Base-by-base conservation (phyloP, 2,113 vertebrate species). In the Eidolon helvum region DNA sequence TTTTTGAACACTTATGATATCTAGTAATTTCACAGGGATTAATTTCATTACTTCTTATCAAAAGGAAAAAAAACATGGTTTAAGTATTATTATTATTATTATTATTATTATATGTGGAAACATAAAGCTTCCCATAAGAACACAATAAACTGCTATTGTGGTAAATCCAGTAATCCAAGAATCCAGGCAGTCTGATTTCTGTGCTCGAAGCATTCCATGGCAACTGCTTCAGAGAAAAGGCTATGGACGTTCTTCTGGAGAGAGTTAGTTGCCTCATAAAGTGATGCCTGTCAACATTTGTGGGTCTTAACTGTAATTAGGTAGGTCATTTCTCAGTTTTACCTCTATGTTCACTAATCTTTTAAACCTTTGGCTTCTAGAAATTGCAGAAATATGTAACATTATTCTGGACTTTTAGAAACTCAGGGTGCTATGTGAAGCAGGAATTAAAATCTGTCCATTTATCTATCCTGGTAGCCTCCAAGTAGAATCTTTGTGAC, bases 171-270 rank as follows among this genome's bases (percentile, higher is more conserved):
- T 28, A 26, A 50, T 50, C 50, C 16, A 0, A 14, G 12, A 79
- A 30, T 7, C 2, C 6, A n/a, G 61, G 7, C 1, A 18, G 8
- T 33, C 35, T 63, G 19, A 75, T 24, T 28, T 30, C 45, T 5
- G 6, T 33, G 19, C 4, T 3, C 7, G 40, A 2, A 55, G 26
- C 28, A 28, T 7, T 28, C 0, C 4, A 10, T 4, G 16, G 0
- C 26, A 7, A 7, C 18, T 12, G 2, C 40, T 30, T 38, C n/a
- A 71, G 22, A 53, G 65, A 53, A 78, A 87, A 77, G 24, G 28
- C 4, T 15, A 7, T 3, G 7, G 18, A 63, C 21, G 7, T 10
- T 48, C 26, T 61, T 50, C 18, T 15, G 48, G 43, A 80, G 63
- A 96, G 50, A 88, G 72, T 26, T 35, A 88, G 72, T 26, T 35